Percentiles rank a stretch among this genome's conserved stretches.
Evolutionary conservation across 2,797 vertebrate genomes (phyloP).

Genomic region (Eulemur rubriventer): DNA sequence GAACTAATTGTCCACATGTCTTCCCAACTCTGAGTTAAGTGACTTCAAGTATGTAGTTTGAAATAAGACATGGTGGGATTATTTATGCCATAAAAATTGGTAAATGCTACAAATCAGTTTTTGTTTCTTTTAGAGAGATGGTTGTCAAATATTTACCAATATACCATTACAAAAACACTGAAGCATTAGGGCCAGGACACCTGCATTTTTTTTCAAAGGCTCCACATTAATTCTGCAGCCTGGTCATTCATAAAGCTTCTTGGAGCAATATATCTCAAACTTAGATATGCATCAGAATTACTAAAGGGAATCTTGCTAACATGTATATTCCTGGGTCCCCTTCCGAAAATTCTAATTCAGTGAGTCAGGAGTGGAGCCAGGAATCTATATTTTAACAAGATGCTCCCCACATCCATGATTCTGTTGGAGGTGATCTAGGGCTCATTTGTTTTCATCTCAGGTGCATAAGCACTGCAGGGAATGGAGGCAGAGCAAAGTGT

Average conservation of each 20-base stretch:
- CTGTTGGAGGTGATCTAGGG: not conserved
- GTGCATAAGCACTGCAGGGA: not conserved
- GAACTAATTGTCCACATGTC: not conserved
- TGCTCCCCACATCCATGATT: not conserved
- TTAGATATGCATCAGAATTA: not conserved
- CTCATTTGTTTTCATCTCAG: not conserved
- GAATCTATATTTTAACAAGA: not conserved
- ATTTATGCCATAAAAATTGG: not conserved
- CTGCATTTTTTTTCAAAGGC: not conserved
- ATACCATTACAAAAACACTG: not conserved
- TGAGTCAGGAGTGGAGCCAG: not conserved
- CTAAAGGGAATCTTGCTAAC: not conserved
- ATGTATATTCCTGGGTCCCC: not conserved
- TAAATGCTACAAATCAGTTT: not conserved
- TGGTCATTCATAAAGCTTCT: not conserved
- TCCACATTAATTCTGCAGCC: not conserved
- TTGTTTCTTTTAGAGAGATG: not conserved
- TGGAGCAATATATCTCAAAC: not conserved
- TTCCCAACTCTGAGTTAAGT: not conserved
- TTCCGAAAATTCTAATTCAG: not conserved
- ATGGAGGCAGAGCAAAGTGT: not conserved
- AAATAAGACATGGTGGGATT: not conserved
- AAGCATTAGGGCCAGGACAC: not conserved
- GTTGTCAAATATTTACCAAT: not conserved
- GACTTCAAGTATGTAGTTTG: not conserved